Conservation (phyloP, 2,888 invertebrate genomes). For the Atrina japonica region DNA sequence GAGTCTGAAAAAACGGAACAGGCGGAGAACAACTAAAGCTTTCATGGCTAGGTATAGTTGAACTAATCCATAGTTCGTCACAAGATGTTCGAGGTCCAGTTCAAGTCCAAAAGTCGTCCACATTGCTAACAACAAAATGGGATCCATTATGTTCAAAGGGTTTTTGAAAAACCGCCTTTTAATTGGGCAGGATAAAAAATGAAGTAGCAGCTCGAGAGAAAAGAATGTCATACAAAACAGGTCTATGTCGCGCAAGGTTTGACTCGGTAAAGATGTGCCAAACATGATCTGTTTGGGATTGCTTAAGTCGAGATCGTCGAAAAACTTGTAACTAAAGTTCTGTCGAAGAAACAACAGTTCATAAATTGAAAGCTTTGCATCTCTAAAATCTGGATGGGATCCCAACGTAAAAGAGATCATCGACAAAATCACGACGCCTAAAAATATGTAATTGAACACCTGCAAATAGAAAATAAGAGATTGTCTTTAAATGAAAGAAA, state of each 20-base stretch:
- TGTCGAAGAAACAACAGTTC: conserved; percentile 5
- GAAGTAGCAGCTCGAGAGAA: conserved; percentile 28
- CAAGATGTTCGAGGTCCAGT: conserved; percentile 7
- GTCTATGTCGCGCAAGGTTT: conserved; percentile 14
- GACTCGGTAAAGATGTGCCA: conserved; percentile 8
- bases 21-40: conserved; percentile 20
- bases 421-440: conserved; percentile 27
- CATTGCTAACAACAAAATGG: conserved; percentile 23
- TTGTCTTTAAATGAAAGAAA: too few relatives aligned
- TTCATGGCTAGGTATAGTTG: conserved; percentile 19
- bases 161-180: conserved; percentile 34
- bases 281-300: conserved; percentile 35
- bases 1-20: conserved; percentile 34
- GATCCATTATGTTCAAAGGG: conserved; percentile 34
- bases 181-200: conserved; percentile 30
- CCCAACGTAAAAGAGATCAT: conserved; percentile 8
- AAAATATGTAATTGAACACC: conserved; percentile 28
- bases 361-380: neutral
- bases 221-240: conserved; percentile 27
- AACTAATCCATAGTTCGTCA: conserved; percentile 9
- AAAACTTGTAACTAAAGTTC: neutral
- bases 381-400: conserved; percentile 15
- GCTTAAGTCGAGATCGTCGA: conserved; percentile 11
- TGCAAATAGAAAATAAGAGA: conserved; percentile 15
- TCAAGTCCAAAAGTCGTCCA: conserved; percentile 32